phyloP scores from a whole-genome alignment of 2,888 invertebrate genomes.

The Muschampia plurimacula region DNA sequence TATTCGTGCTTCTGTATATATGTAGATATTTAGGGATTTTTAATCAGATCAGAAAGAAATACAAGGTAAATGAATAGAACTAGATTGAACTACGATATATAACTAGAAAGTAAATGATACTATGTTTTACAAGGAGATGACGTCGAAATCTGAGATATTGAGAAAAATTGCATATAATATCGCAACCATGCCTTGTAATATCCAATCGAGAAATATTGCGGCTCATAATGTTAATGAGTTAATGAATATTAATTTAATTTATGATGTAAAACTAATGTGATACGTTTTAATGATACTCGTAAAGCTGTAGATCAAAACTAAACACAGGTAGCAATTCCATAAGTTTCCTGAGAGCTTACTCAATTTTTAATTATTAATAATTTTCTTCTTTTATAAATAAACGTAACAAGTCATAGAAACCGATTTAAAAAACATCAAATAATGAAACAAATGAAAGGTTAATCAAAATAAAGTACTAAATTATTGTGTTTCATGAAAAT shows the following conservation, averaged over 20 bases:
- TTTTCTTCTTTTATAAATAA: background rate
- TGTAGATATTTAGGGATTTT: background rate
- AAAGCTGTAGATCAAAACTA: constrained; percentile 8
- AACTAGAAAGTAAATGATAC: background rate
- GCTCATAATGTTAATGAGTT: constrained; percentile 17
- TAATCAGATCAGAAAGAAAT: background rate
- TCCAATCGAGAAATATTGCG: constrained; percentile 11
- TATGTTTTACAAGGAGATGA: background rate
- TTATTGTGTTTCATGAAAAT: background rate
- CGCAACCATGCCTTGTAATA: constrained; percentile 10
- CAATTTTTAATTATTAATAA: background rate
- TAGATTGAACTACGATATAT: too few relatives aligned
- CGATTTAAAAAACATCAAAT: background rate
- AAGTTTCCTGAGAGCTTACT: constrained; percentile 1
- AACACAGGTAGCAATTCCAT: background rate
- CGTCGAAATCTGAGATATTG: background rate
- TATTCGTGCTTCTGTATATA: background rate
- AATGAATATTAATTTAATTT: constrained; percentile 27
- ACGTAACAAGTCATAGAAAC: background rate
- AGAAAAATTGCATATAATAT: background rate
- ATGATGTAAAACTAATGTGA: constrained; percentile 25
- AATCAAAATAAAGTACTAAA: background rate
- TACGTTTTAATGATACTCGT: constrained; percentile 1
- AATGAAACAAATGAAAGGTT: too few relatives aligned
- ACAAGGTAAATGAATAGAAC: background rate